Evolutionary conservation across 2,888 invertebrate species (phyloP).

Genomic region (Proisotoma minuta): DNA sequence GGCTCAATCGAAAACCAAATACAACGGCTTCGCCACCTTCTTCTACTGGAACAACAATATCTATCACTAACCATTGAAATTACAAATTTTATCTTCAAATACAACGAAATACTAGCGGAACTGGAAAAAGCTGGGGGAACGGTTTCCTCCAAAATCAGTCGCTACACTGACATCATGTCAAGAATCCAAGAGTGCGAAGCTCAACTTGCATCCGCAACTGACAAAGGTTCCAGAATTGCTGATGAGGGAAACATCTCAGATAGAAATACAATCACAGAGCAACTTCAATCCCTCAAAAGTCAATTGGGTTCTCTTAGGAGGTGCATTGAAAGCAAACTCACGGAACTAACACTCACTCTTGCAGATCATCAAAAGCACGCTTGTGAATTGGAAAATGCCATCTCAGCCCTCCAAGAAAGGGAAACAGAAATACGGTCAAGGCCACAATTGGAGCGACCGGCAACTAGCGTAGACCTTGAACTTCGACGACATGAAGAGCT

Average conservation of each 20-base stretch:
- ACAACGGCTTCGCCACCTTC: conserved; percentile 69
- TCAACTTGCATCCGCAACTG: conserved; percentile 74
- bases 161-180: conserved; percentile 76
- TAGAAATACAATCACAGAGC: conserved; percentile 79
- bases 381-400: conserved; percentile 72
- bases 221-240: conserved; percentile 89
- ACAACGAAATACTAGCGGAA: conserved; percentile 76
- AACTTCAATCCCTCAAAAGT: conserved; percentile 72
- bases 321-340: conserved; percentile 76
- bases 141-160: conserved; percentile 78
- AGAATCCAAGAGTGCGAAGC: conserved; percentile 90
- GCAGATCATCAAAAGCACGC: conserved; percentile 82
- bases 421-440: conserved; percentile 76
- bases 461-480: conserved; percentile 74
- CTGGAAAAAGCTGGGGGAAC: conserved; percentile 78
- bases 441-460: conserved; percentile 71
- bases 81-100: conserved; percentile 77
- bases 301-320: conserved; percentile 72
- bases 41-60: conserved; percentile 81
- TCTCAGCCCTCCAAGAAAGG: conserved; percentile 77
- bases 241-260: conserved; percentile 83
- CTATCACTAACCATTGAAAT: conserved; percentile 81
- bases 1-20: conserved; percentile 80
- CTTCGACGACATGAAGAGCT: conserved; percentile 68
- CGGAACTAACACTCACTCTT: conserved; percentile 79